phyloP scores from a whole-genome alignment of 2,888 invertebrate genomes.

The Lasioglossum malachurum region DNA sequence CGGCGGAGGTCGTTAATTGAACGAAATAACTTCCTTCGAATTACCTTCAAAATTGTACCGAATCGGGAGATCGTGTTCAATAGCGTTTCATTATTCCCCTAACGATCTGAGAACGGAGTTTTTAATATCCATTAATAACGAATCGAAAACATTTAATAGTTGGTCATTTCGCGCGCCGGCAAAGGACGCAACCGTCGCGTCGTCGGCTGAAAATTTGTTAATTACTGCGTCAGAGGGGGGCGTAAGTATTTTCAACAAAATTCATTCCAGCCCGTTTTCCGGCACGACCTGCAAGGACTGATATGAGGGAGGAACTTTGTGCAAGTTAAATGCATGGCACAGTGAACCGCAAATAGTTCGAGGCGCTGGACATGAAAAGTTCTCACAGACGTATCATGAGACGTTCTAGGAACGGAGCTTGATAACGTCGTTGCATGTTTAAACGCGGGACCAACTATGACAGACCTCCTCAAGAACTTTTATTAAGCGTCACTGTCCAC shows the following conservation, averaged over 20 bases:
- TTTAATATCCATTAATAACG: conserved; percentile 29
- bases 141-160: conserved; percentile 27
- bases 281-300: conserved; percentile 56
- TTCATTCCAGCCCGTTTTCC: conserved; percentile 38
- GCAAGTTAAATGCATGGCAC: conserved; percentile 62
- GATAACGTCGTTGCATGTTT: conserved; percentile 68
- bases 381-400: conserved; percentile 68
- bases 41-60: neutral
- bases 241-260: conserved; percentile 44
- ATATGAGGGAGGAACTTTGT: conserved; percentile 63
- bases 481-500: conserved; percentile 33
- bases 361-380: conserved; percentile 58
- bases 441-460: conserved; percentile 42
- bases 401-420: conserved; percentile 63
- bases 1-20: neutral
- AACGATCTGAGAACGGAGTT: conserved; percentile 20
- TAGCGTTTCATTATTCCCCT: conserved; percentile 24
- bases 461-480: conserved; percentile 60
- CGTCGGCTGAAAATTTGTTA: conserved; percentile 38
- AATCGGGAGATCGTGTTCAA: neutral
- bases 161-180: conserved; percentile 14
- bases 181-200: conserved; percentile 15
- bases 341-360: conserved; percentile 66
- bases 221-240: conserved; percentile 33
- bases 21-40: neutral